Evolutionary conservation across 2,113 vertebrate genomes (phyloP).

Genomic region (Pangasianodon gigas): DNA sequence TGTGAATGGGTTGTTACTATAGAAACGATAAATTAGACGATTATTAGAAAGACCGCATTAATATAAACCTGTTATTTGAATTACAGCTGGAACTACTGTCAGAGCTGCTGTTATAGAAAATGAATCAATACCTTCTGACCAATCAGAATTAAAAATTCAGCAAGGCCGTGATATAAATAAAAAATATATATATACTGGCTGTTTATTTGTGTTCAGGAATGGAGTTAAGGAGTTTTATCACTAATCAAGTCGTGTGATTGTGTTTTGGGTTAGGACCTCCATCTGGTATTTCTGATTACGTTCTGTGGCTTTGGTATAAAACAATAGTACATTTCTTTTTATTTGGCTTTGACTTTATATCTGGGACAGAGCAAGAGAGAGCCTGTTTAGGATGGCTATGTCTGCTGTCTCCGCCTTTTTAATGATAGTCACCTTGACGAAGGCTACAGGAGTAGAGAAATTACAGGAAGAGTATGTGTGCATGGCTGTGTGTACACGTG

Average conservation of each 20-base stretch:
- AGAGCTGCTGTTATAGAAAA: neutral
- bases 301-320: neutral
- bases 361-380: neutral
- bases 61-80: neutral
- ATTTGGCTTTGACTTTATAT: neutral
- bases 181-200: neutral
- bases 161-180: neutral
- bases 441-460: slow-evolving; percentile 18
- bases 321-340: neutral
- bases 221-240: neutral
- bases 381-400: neutral
- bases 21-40: neutral
- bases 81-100: neutral
- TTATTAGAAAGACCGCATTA: neutral
- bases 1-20: neutral
- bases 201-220: neutral
- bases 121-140: neutral
- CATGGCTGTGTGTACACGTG: neutral
- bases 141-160: neutral
- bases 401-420: neutral
- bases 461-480: slow-evolving; percentile 19
- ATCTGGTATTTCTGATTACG: slow-evolving; percentile 5
- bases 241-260: neutral
- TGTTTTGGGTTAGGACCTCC: neutral
- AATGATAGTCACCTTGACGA: slow-evolving; percentile 12